A percentile compares a stretch with the other conserved stretches of the same genome.
Conservation (phyloP, 1,140 invertebrate genomes). For the Vollenhovia emeryi region DNA sequence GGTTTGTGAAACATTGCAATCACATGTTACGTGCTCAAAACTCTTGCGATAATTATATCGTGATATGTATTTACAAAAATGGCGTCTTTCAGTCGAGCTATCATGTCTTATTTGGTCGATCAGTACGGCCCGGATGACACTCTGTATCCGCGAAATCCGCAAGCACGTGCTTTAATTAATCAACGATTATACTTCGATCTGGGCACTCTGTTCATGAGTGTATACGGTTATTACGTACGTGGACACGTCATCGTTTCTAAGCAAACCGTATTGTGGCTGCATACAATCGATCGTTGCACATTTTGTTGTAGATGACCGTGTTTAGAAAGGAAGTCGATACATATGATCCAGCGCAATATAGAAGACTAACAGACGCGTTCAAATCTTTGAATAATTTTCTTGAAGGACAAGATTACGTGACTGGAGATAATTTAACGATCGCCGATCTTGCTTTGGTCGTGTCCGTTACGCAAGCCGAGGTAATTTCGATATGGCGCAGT, state of each 20-base stretch:
- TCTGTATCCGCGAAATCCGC: constrained; percentile 90
- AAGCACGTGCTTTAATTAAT: constrained; percentile 89
- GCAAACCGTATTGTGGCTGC: neutral
- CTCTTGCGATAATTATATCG: neutral
- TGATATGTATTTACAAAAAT: neutral
- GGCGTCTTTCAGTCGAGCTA: constrained; percentile 87
- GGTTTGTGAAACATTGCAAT: constrained; percentile 69
- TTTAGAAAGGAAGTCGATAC: constrained; percentile 59
- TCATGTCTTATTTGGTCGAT: constrained; percentile 89
- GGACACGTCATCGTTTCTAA: neutral
- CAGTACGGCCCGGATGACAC: constrained; percentile 89
- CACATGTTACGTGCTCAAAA: neutral
- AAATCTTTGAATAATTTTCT: constrained; percentile 79
- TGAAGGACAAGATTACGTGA: constrained; percentile 79
- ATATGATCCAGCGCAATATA: constrained; percentile 67
- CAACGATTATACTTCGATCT: constrained; percentile 91
- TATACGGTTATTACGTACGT: constrained; percentile 87
- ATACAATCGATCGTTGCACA: neutral
- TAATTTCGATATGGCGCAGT: constrained; percentile 50
- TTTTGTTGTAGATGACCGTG: constrained; percentile 79
- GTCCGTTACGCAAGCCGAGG: constrained; percentile 80
- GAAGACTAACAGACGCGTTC: constrained; percentile 74
- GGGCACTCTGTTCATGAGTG: constrained; percentile 87
- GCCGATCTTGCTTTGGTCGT: constrained; percentile 82
- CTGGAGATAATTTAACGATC: constrained; percentile 84